Conservation (phyloP, 2,113 vertebrate genomes). For the Pyxicephalus adspersus region DNA sequence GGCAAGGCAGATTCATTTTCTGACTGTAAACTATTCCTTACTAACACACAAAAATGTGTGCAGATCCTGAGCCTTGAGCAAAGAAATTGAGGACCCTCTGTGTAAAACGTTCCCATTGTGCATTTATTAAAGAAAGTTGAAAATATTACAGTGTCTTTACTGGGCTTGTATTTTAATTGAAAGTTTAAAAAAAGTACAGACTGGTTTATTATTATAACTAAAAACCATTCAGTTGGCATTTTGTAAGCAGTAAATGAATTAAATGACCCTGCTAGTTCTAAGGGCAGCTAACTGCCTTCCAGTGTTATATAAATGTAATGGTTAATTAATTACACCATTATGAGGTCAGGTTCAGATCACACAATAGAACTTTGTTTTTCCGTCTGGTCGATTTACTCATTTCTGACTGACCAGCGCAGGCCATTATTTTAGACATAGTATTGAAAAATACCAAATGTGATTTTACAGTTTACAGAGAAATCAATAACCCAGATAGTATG, state of each 20-base stretch:
- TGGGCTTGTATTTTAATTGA: no score
- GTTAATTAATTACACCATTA: slow-evolving; percentile 50
- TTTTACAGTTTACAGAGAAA: slow-evolving; percentile 29
- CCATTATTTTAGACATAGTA: slow-evolving; percentile 36
- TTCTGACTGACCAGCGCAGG: slow-evolving; percentile 19
- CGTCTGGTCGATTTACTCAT: slow-evolving; percentile 37
- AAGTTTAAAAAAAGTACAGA: no score
- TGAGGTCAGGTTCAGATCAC: slow-evolving; percentile 31
- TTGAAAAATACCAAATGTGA: slow-evolving; percentile 23
- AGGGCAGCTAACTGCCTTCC: slow-evolving; percentile 10
- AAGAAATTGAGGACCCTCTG: no score
- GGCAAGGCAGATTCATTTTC: no score
- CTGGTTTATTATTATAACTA: neutral
- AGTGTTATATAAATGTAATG: slow-evolving; percentile 43
- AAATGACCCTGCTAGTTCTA: slow-evolving; percentile 38
- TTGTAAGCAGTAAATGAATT: slow-evolving; percentile 1
- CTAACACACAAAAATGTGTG: no score
- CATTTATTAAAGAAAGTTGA: no score
- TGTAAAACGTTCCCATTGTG: no score
- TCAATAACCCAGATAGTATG: slow-evolving; percentile 39
- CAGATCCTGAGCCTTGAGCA: no score
- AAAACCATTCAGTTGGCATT: neutral
- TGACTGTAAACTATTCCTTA: no score
- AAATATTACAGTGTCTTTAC: no score
- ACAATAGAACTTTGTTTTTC: slow-evolving; percentile 27